Conservation (phyloP, 2,888 invertebrate genomes). For the Dioctria rufipes region DNA sequence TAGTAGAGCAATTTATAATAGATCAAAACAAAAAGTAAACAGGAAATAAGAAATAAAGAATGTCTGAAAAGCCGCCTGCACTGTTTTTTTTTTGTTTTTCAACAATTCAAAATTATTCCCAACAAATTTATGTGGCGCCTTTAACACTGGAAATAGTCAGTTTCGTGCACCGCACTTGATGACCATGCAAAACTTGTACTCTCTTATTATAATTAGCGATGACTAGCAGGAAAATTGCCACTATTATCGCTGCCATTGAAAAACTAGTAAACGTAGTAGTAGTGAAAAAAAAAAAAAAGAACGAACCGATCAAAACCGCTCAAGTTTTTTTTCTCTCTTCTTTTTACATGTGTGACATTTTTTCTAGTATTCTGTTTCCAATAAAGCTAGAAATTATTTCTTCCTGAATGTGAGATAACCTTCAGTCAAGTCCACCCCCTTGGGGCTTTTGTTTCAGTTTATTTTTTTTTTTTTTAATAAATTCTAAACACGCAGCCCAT, state of each 20-base stretch:
- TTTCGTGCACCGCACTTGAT: not conserved
- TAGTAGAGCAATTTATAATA: not conserved
- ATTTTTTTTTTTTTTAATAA: not conserved
- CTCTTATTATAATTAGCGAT: slow-evolving; percentile 5
- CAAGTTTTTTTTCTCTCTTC: too few species aligned
- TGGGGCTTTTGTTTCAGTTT: not conserved
- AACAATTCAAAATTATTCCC: not conserved
- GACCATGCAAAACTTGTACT: slow-evolving; percentile 22
- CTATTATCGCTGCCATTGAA: slow-evolving; percentile 44
- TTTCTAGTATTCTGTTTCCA: slow-evolving; percentile 13
- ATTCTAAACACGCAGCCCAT: slow-evolving; percentile 38
- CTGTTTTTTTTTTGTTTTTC: not conserved
- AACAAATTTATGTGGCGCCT: slow-evolving; percentile 20
- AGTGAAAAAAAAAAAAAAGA: not conserved
- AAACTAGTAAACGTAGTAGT: not conserved
- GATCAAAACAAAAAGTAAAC: too few species aligned
- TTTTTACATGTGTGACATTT: slow-evolving; percentile 8
- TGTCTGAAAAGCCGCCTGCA: not conserved
- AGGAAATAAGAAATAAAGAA: not conserved
- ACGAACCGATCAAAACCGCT: not conserved
- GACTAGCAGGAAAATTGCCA: not conserved
- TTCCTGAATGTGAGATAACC: slow-evolving; percentile 36
- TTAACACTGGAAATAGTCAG: slow-evolving; percentile 9
- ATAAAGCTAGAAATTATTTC: slow-evolving; percentile 12
- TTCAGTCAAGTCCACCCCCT: not conserved